Percentiles rank a stretch among this genome's conserved stretches.
phyloP scores from a whole-genome alignment of 1,140 invertebrate genomes.

The Araneus ventricosus region DNA sequence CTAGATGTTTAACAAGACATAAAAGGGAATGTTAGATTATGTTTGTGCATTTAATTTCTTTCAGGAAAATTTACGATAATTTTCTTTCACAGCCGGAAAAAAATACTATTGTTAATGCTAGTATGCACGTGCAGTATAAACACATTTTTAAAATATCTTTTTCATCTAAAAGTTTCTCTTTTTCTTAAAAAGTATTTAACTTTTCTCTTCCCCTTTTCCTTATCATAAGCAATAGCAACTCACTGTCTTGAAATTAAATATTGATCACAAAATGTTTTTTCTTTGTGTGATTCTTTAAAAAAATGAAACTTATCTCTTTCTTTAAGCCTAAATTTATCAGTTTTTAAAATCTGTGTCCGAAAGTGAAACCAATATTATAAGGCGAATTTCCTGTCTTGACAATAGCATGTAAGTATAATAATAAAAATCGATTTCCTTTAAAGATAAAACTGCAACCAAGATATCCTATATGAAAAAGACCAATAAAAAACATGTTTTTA shows the following conservation, averaged over 20 bases:
- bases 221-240: not conserved
- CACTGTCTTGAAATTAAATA: not conserved
- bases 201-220: not conserved
- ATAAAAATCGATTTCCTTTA: conserved; percentile 10
- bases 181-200: too few relatives aligned
- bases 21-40: not conserved
- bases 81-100: not conserved
- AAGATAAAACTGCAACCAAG: not conserved
- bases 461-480: not conserved
- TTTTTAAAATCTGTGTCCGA: not conserved
- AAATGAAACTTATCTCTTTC: not conserved
- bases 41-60: conserved; percentile 1
- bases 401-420: not conserved
- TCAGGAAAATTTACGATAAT: not conserved
- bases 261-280: not conserved
- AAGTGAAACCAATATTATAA: not conserved
- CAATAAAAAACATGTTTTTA: not conserved
- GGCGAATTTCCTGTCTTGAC: not conserved
- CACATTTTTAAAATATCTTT: not conserved
- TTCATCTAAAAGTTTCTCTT: not conserved
- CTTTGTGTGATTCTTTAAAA: too few relatives aligned
- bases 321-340: not conserved
- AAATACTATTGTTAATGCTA: not conserved
- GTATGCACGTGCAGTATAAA: not conserved
- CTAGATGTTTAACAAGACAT: not conserved